These are phyloP conservation scores for Orientallactaga bullata DNA, from an alignment of 2,113 vertebrate genomes.

Conservation along the genomic window DNA sequence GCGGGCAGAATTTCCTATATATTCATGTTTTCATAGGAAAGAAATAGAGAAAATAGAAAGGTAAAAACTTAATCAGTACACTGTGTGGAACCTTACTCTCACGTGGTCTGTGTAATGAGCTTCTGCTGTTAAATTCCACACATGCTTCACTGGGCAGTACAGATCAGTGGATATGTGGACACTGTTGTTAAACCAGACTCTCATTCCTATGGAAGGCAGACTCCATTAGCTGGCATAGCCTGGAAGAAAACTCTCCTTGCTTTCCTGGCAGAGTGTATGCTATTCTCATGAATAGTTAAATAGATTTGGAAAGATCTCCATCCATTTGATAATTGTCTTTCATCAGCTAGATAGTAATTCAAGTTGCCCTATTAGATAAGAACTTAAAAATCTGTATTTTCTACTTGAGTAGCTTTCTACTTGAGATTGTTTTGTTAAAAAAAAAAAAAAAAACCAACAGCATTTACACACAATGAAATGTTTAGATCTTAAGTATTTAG, in stretches of 20 bases:
- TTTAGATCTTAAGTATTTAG: too few relatives aligned
- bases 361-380: not conserved
- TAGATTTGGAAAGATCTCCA: not conserved
- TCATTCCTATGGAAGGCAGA: conserved; percentile 9
- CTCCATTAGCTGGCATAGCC: conserved; percentile 16
- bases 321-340: not conserved
- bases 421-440: conserved; percentile 26
- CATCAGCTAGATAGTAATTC: not conserved
- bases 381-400: conserved; percentile 21
- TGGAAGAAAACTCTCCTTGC: conserved; percentile 32
- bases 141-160: not conserved
- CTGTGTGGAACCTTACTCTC: not conserved
- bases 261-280: not conserved
- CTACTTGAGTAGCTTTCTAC: not conserved
- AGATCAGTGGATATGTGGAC: not conserved
- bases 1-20: conserved; percentile 4
- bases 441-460: not conserved
- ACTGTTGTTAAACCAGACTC: conserved; percentile 1
- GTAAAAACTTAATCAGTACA: not conserved
- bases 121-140: conserved; percentile 37
- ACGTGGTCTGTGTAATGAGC: conserved; percentile 9
- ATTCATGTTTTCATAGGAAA: conserved; percentile 26
- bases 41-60: conserved; percentile 39
- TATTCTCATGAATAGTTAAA: conserved; percentile 20
- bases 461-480: conserved; percentile 10